Evolutionary conservation across 2,113 vertebrate species (phyloP).

Genomic region (Hiodon alosoides): DNA sequence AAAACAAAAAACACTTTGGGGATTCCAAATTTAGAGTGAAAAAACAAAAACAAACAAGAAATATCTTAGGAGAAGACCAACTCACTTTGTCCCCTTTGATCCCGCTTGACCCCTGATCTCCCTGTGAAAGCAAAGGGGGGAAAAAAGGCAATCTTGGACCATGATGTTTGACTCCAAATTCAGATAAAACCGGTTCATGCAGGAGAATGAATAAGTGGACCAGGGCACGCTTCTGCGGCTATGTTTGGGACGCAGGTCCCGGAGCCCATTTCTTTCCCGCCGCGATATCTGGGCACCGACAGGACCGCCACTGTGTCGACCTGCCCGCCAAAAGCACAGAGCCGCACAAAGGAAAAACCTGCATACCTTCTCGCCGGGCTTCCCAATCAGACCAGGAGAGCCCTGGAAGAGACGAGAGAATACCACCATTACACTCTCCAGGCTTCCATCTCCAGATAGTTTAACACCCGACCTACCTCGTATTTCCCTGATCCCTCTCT

Average conservation of each 20-base stretch:
- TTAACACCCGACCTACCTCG: slow-evolving; percentile 16
- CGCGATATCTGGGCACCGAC: too few relatives aligned
- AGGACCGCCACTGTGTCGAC: not conserved
- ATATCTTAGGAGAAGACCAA: not conserved
- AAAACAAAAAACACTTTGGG: too few relatives aligned
- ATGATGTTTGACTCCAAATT: too few relatives aligned
- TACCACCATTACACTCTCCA: not conserved
- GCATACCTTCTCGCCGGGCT: slow-evolving; percentile 56
- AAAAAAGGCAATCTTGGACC: slow-evolving; percentile 10
- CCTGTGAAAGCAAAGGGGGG: slow-evolving; percentile 51
- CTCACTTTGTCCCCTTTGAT: slow-evolving; percentile 66
- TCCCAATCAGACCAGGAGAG: slow-evolving; percentile 50
- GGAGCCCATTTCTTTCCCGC: too few relatives aligned
- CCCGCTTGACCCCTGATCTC: slow-evolving; percentile 53
- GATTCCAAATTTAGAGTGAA: too few relatives aligned
- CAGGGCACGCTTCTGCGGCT: not conserved
- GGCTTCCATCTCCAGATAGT: not conserved
- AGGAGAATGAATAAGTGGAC: not conserved
- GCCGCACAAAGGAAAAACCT: slow-evolving; percentile 8
- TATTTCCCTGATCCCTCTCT: slow-evolving; percentile 16
- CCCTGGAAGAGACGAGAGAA: slow-evolving; percentile 44
- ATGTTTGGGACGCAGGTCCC: too few relatives aligned
- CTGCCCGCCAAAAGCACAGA: not conserved
- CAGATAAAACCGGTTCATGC: not conserved
- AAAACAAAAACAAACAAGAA: too few relatives aligned